These are phyloP conservation scores for Hirundo rustica DNA, from an alignment of 2,797 vertebrate species.

Conservation along the genomic window DNA sequence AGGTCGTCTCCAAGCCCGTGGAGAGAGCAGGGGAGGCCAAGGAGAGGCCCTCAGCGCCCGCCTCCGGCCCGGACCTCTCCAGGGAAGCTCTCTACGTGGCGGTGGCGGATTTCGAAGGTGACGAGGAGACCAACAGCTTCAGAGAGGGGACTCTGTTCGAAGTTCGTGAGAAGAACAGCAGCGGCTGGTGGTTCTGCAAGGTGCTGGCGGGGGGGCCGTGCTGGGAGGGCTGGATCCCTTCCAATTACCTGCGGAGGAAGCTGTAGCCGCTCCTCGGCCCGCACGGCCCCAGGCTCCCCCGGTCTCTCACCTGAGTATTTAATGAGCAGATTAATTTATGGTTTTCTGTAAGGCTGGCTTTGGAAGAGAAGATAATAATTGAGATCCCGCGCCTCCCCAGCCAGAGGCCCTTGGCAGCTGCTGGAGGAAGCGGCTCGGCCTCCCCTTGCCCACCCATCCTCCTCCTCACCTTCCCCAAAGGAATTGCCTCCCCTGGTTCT, in stretches of 20 bases:
- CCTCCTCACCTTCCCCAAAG: rapidly evolving
- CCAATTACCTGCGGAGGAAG: conserved; percentile 96
- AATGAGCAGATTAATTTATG: conserved; percentile 82
- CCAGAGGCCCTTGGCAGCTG: background rate
- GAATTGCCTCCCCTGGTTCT: background rate
- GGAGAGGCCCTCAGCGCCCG: conserved; percentile 52
- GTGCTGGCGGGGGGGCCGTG: conserved; percentile 81
- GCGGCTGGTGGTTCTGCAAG: conserved; percentile 99
- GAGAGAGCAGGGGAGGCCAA: conserved; percentile 83
- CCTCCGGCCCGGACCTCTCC: conserved; percentile 21
- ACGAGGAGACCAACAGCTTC: conserved; percentile 91
- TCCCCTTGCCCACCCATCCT: background rate
- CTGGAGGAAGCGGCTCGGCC: background rate
- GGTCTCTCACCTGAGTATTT: conserved; percentile 74
- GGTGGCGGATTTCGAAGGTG: conserved; percentile 93
- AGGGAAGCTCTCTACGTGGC: conserved; percentile 90
- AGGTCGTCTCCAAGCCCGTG: conserved; percentile 74
- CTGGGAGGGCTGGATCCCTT: conserved; percentile 98
- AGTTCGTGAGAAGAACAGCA: conserved; percentile 91
- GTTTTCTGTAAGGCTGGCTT: conserved; percentile 63
- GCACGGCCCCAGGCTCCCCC: background rate
- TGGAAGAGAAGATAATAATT: background rate
- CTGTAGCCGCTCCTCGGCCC: conserved; percentile 75
- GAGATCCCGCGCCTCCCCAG: conserved; percentile 36
- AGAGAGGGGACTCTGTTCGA: conserved; percentile 94